Conservation (phyloP, 2,113 vertebrate genomes). For the Myiopsitta monachus region DNA sequence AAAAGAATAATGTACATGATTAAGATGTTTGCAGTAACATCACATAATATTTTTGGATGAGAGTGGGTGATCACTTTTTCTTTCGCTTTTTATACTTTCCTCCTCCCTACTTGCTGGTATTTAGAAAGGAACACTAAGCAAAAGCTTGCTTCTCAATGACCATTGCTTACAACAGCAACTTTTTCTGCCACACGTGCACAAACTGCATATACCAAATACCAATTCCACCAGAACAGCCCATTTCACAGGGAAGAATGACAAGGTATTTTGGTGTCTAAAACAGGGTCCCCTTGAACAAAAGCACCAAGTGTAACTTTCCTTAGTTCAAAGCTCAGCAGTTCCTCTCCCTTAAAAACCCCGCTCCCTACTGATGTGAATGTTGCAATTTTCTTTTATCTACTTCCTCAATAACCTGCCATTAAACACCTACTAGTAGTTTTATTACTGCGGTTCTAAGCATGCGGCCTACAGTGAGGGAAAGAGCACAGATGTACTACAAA, state of each 20-base stretch:
- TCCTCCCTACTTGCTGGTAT: background rate
- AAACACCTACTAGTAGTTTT: constrained; percentile 76
- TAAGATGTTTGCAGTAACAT: background rate
- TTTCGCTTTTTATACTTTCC: background rate
- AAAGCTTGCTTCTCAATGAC: background rate
- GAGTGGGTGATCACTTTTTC: background rate
- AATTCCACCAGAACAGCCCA: background rate
- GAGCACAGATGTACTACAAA: constrained; percentile 41
- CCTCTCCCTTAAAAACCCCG: constrained; percentile 15
- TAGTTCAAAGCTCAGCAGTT: constrained; percentile 73
- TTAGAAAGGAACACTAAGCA: background rate
- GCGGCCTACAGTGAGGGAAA: constrained; percentile 34
- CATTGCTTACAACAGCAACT: background rate
- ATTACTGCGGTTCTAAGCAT: constrained; percentile 59
- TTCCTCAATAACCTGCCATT: constrained; percentile 75
- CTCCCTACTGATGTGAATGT: constrained; percentile 60
- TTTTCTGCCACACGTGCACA: background rate
- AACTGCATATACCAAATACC: background rate
- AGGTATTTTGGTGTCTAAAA: constrained; percentile 46
- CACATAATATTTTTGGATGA: background rate
- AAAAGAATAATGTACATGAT: background rate
- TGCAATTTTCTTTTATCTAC: constrained; percentile 74
- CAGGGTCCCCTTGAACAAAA: constrained; percentile 53
- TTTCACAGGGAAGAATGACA: constrained; percentile 34
- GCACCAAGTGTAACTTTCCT: constrained; percentile 57